phyloP scores from a whole-genome alignment of 2,797 vertebrate genomes.

The Margarornis squamiger region DNA sequence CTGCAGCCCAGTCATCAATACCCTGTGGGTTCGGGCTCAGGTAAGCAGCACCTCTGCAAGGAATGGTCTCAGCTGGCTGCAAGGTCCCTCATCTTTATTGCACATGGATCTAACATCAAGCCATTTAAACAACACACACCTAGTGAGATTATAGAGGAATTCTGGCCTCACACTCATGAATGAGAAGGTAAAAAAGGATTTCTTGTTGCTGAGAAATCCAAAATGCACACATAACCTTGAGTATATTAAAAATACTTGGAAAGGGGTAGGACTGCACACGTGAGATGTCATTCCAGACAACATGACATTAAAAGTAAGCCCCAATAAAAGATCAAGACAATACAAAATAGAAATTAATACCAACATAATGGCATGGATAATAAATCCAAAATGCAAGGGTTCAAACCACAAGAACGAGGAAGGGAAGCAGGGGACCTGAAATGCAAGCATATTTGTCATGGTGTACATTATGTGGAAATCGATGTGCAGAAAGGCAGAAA shows the following conservation, averaged over 20 bases:
- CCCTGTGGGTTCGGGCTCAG: not conserved
- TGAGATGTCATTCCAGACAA: not conserved
- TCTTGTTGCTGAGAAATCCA: not conserved
- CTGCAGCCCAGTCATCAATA: not conserved
- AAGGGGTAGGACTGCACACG: not conserved
- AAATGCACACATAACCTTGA: not conserved
- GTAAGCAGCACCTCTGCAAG: not conserved
- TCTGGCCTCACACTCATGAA: not conserved
- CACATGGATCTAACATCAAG: not conserved
- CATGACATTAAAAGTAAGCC: not conserved
- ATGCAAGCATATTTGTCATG: not conserved
- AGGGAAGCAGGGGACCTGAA: not conserved
- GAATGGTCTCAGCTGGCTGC: not conserved
- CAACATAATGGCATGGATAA: not conserved
- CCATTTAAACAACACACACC: accelerated
- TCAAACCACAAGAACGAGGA: not conserved
- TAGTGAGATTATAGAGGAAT: not conserved
- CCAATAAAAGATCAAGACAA: not conserved
- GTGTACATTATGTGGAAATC: not conserved
- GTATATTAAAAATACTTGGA: not conserved
- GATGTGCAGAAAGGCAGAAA: not conserved
- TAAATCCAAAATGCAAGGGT: not conserved
- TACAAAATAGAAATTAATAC: not conserved
- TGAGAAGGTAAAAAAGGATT: not conserved
- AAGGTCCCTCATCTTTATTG: not conserved